Evolutionary conservation across 1,140 invertebrate genomes (phyloP), one percentile per base, ranked within the genome.

Genomic region (Carposina sasakii): DNA sequence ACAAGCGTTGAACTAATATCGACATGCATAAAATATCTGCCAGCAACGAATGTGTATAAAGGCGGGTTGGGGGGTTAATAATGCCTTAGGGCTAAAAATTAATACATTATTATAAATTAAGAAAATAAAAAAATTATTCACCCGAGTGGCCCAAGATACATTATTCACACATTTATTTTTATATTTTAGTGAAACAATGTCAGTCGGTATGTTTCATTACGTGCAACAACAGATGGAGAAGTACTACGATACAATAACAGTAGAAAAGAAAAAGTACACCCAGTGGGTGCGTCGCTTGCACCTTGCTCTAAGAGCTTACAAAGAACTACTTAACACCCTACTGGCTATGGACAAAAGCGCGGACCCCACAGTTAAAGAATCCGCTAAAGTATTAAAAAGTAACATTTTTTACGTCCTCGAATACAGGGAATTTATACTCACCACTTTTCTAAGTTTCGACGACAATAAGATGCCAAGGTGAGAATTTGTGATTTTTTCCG

Each of bases 381-480:
- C 93, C 0, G 89, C 93, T 36, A 91, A 91, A 85, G 92, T 96
- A 47, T 91, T 98, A 54, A 95, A 97, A 82, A 93, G 92, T 72
- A 94, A 96, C 84, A 90, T 98, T 54, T 98, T 98, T 82, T 98
- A 98, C 79, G 92, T 97, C 9, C 86, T 94, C 49, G 97, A 99
- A 81, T 98, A 98, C 85, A 88, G 97, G 53, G 97, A 98, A 79
- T 91, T 97, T 60, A 90, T 97, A 67, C 78, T 97, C 21, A 88
- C 88, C 30, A 89, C 95, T 43, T 81, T 98, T 54, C 85, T 93
- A 23, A 91, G 90, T 57, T 98, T 92, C 85, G 91, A 98, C 76
- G 91, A 95, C 69, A 83, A 89, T 43, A 95, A 94, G 85, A 94
- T 97, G 89, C 94, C 96, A 40, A 92, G 89, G 93, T 94, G 76